phyloP scores from a whole-genome alignment of 2,797 vertebrate species.

The Lophura swinhoii region DNA sequence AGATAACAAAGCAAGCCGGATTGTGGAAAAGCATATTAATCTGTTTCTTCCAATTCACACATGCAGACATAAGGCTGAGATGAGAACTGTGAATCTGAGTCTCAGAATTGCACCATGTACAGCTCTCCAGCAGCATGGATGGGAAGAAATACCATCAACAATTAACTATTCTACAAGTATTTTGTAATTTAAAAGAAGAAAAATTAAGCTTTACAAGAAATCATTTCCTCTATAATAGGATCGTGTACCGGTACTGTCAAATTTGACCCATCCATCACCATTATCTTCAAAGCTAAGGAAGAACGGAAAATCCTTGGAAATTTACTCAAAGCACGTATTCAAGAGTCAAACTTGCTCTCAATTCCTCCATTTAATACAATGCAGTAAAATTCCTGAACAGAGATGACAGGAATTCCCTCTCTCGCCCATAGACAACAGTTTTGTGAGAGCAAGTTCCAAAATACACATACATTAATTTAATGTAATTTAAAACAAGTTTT shows the following conservation, averaged over 20 bases:
- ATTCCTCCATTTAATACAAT: background rate
- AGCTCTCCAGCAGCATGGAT: background rate
- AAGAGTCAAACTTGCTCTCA: background rate
- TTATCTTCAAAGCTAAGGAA: background rate
- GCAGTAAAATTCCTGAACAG: background rate
- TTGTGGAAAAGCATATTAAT: background rate
- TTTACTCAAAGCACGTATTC: background rate
- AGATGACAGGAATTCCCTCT: background rate
- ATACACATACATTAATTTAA: background rate
- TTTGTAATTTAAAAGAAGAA: background rate
- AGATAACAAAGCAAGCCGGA: background rate
- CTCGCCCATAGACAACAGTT: fast-evolving
- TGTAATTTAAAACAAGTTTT: background rate
- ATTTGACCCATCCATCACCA: background rate
- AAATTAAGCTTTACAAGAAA: background rate
- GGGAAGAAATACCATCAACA: background rate
- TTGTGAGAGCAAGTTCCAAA: background rate
- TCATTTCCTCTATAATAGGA: background rate
- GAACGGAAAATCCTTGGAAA: background rate
- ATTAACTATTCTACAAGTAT: background rate
- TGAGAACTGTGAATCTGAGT: background rate
- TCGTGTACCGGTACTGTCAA: background rate
- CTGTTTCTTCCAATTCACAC: background rate
- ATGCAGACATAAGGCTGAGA: background rate
- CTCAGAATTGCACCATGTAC: background rate